Evolutionary conservation across 2,888 invertebrate genomes (phyloP).

Genomic region (Tolmerus cingulatus): DNA sequence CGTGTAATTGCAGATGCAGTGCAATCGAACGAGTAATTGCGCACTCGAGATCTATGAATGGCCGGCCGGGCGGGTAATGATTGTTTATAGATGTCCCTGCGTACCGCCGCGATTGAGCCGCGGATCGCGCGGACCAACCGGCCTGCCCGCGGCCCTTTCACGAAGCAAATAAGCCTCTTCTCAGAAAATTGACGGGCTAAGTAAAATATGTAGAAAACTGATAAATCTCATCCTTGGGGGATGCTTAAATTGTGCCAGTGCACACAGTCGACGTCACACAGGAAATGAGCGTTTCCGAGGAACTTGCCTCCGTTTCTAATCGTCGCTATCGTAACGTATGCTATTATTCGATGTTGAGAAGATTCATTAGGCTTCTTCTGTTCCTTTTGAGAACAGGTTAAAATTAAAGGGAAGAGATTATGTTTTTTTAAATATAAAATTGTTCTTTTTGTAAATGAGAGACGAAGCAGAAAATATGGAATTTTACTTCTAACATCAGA

Average conservation of each 20-base stretch:
- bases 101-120: not conserved
- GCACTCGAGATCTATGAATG: constrained; percentile 30
- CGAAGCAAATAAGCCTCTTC: constrained; percentile 7
- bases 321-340: not conserved
- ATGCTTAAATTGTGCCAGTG: not conserved
- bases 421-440: too few species aligned
- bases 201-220: constrained; percentile 13
- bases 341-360: not conserved
- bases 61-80: constrained; percentile 13
- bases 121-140: not conserved
- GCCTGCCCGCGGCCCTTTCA: not conserved
- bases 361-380: not conserved
- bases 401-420: too few species aligned
- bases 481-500: too few species aligned
- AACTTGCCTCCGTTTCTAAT: not conserved
- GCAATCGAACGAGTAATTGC: constrained; percentile 39
- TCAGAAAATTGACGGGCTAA: not conserved
- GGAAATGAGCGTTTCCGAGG: not conserved
- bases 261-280: not conserved
- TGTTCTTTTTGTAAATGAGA: too few species aligned
- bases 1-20: constrained; percentile 39
- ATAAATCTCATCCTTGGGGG: not conserved
- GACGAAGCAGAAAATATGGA: too few species aligned
- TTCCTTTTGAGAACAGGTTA: not conserved
- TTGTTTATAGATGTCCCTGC: constrained; percentile 41